Base-by-base conservation (phyloP, 1,140 invertebrate species). In the Prorops nasuta region DNA sequence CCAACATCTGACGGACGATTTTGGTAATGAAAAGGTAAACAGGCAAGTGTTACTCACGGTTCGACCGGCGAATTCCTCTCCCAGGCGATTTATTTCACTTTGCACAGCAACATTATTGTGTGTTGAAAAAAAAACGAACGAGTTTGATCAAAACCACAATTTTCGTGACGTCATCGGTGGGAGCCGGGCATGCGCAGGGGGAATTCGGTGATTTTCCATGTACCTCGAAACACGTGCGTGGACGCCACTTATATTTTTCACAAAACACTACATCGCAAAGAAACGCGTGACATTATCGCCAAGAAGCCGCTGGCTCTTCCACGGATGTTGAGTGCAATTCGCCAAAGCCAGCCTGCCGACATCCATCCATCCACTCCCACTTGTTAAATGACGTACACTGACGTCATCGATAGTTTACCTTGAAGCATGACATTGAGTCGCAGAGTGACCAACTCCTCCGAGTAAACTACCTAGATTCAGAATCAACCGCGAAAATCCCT, bases 341-440 rank as follows among this genome's bases (percentile, higher is more conserved):
- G 65, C 65, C 59, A 66, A 61, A 60, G 54, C 57, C 58, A 66
- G 10, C 55, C 45, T 55, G 58, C 59, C 56, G 62, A 59, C 61
- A 63, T 64, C 67, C 67, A 72, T 65, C 68, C 68, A 68, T 74
- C 71, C 74, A 76, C 75, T 77, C 74, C 71, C 72, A 74, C 72
- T 73, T 74, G 71, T 67, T 73, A 70, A 74, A 62, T 75, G 73
- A 76, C 73, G 73, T 75, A 67, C 69, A 66, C 71, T 77, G 75
- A 77, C 75, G 75, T 77, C 75, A 77, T 72, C 71, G 68, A 76
- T 74, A 73, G 75, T 74, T 77, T 76, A 76, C 75, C 75, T 77
- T 77, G 75, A 76, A 63, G 74, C 72, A 74, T 77, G 74, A 77
- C 75, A 77, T 77, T 77, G 75, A 77, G 62, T 49, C 35, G 28